These are phyloP conservation scores for Urechis unicinctus DNA, from an alignment of 2,888 invertebrate species.

Conservation along the genomic window DNA sequence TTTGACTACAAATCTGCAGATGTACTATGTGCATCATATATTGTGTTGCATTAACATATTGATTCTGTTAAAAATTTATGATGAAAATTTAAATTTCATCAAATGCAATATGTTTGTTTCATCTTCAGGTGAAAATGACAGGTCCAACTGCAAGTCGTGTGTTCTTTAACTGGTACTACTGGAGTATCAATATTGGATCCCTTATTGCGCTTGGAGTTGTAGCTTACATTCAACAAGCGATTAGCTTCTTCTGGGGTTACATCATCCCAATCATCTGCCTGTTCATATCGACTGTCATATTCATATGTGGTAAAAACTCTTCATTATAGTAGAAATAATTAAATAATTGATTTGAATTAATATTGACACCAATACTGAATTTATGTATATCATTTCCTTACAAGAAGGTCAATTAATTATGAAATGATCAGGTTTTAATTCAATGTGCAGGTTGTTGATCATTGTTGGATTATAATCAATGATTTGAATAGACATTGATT, in stretches of 20 bases:
- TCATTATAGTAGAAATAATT: no score
- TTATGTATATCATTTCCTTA: no score
- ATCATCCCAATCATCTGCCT: slow-evolving; percentile 43
- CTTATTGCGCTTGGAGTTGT: slow-evolving; percentile 49
- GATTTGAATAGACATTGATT: no score
- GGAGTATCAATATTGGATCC: slow-evolving; percentile 54
- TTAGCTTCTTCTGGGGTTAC: slow-evolving; percentile 50
- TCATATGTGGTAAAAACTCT: slow-evolving; percentile 44
- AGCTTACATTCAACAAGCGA: slow-evolving; percentile 50
- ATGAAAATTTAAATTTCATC: background rate
- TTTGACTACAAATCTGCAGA: background rate
- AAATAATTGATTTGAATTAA: no score
- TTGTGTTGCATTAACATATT: background rate
- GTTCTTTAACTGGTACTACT: slow-evolving; percentile 54
- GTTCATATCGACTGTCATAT: slow-evolving; percentile 41
- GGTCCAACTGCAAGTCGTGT: slow-evolving; percentile 42
- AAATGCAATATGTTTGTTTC: background rate
- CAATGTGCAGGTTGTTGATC: no score
- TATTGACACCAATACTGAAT: no score
- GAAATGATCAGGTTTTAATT: no score
- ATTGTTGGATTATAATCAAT: no score
- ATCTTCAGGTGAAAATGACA: slow-evolving; percentile 33
- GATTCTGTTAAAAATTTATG: background rate
- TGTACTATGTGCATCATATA: background rate
- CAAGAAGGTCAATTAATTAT: no score